Conservation (phyloP, 2,113 vertebrate genomes). For the Semnornis frantzii region DNA sequence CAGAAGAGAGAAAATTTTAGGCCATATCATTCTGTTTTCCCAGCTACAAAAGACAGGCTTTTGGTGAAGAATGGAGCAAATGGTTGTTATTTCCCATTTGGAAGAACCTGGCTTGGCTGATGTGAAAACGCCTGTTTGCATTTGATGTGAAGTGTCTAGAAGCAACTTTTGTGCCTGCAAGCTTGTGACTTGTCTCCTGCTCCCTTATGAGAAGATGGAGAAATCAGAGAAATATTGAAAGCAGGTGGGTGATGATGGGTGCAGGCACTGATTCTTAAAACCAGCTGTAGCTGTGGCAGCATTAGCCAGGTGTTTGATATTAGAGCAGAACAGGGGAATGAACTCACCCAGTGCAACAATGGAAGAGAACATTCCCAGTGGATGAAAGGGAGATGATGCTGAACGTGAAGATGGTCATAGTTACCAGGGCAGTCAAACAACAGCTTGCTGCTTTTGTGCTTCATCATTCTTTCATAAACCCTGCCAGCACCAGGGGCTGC, state of each 20-base stretch:
- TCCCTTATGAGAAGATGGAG: background rate
- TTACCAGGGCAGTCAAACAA: background rate
- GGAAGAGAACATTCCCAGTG: background rate
- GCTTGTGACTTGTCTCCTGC: fast-evolving
- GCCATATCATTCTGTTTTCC: slow-evolving; percentile 24
- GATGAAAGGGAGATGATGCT: background rate
- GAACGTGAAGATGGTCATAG: background rate
- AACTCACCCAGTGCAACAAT: fast-evolving
- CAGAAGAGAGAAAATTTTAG: slow-evolving; percentile 22
- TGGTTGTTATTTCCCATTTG: slow-evolving; percentile 10
- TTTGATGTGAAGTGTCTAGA: background rate
- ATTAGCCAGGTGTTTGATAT: background rate
- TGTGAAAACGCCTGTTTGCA: background rate
- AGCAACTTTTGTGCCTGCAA: background rate
- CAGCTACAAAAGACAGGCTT: background rate
- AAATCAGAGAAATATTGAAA: background rate
- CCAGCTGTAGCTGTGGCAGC: background rate
- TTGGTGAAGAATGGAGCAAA: background rate
- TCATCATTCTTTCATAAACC: background rate
- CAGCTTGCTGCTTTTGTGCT: background rate
- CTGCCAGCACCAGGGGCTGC: background rate
- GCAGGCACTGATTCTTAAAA: background rate
- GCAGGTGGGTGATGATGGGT: background rate
- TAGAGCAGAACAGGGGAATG: background rate
- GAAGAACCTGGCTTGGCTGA: background rate